These are phyloP conservation scores for Zaprionus capensis DNA, from an alignment of 1,140 invertebrate genomes.

Conservation along the genomic window DNA sequence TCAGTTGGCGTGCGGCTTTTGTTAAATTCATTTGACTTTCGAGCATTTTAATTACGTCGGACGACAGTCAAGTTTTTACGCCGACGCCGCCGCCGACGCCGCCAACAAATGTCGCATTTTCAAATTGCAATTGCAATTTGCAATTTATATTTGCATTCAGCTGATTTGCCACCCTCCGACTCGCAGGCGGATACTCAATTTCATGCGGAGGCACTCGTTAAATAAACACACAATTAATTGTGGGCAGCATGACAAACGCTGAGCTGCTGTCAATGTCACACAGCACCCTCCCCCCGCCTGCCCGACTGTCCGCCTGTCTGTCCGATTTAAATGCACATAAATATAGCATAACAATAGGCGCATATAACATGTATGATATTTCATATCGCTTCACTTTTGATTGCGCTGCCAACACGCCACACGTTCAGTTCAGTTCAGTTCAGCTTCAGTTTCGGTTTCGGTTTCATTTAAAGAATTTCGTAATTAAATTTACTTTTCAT, in stretches of 20 bases:
- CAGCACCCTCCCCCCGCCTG: background rate
- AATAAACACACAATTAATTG: slow-evolving; percentile 75
- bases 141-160: slow-evolving; percentile 18
- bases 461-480: slow-evolving; percentile 22
- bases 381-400: slow-evolving; percentile 30
- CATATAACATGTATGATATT: slow-evolving; percentile 1
- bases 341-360: slow-evolving; percentile 24
- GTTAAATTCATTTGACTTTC: slow-evolving; percentile 60
- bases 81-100: background rate
- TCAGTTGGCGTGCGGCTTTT: slow-evolving; percentile 40
- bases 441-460: slow-evolving; percentile 2
- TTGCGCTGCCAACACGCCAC: slow-evolving; percentile 5
- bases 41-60: slow-evolving; percentile 52
- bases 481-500: slow-evolving; percentile 21
- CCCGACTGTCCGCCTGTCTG: background rate
- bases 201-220: slow-evolving; percentile 15
- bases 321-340: slow-evolving; percentile 35
- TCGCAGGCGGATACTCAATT: background rate
- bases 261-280: slow-evolving; percentile 26
- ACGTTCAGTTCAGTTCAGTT: background rate
- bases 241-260: slow-evolving; percentile 47
- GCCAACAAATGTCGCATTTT: slow-evolving; percentile 19
- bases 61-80: slow-evolving; percentile 38
- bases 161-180: slow-evolving; percentile 13
- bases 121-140: slow-evolving; percentile 48